phyloP scores from a whole-genome alignment of 2,113 vertebrate species.

The Arenaria interpres region DNA sequence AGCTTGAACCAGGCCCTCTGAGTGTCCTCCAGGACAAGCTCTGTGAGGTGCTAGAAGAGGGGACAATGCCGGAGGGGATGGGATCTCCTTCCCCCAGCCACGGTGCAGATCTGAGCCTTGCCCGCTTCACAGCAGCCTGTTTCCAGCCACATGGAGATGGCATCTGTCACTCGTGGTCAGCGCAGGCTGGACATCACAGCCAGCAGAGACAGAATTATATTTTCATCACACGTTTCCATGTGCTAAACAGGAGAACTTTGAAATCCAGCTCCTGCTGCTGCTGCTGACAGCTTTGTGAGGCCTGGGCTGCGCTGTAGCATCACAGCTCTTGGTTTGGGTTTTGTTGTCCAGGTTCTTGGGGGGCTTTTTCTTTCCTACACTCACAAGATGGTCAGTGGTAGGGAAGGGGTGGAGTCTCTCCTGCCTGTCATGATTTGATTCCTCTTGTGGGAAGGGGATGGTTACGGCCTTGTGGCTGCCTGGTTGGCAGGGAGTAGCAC shows the following conservation, averaged over 20 bases:
- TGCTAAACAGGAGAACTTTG: neutral
- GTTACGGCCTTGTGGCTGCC: accelerated
- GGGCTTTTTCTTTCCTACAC: neutral
- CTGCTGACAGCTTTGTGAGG: accelerated
- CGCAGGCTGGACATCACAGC: neutral
- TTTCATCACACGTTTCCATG: neutral
- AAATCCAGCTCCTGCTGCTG: neutral
- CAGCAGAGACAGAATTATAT: neutral
- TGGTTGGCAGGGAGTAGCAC: neutral
- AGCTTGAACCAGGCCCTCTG: neutral
- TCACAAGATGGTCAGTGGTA: neutral
- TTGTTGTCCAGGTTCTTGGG: neutral
- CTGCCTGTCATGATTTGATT: accelerated
- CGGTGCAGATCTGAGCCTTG: neutral
- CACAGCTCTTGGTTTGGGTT: accelerated
- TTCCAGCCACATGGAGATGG: accelerated
- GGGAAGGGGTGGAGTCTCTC: neutral
- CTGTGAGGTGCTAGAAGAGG: neutral
- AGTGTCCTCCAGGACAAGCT: neutral
- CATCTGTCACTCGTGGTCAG: accelerated
- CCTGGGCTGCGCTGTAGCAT: neutral
- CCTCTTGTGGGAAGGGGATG: accelerated
- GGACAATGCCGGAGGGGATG: accelerated
- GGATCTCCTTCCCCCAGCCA: neutral
- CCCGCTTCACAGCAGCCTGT: neutral